These are phyloP conservation scores for Rapana venosa DNA, from an alignment of 2,888 invertebrate species.

Conservation along the genomic window DNA sequence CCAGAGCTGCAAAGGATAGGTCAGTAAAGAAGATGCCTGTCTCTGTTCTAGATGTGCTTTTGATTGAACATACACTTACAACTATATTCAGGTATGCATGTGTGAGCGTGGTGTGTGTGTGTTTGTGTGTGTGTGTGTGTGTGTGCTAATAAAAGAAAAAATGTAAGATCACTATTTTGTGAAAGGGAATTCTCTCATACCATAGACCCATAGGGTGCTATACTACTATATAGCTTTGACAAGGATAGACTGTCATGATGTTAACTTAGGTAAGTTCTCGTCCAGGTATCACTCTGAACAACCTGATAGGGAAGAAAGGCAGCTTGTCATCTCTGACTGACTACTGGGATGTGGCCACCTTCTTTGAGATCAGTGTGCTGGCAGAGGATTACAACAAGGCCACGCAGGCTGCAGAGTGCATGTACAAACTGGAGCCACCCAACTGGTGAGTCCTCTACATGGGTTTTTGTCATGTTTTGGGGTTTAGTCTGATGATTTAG, in stretches of 20 bases:
- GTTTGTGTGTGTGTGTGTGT: slow-evolving; percentile 6
- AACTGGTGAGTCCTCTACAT: slow-evolving; percentile 76
- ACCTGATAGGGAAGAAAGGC: slow-evolving; percentile 98
- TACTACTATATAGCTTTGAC: no score
- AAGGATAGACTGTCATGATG: no score
- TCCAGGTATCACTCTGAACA: slow-evolving; percentile 93
- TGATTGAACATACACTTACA: background rate
- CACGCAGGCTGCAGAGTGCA: slow-evolving; percentile 90
- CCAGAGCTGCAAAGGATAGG: slow-evolving; percentile 81
- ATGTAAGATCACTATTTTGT: no score
- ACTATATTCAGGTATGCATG: background rate
- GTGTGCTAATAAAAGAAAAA: no score
- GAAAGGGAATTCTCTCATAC: no score
- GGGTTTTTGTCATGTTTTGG: background rate
- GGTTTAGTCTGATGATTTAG: background rate
- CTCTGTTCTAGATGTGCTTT: background rate
- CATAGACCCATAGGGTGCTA: no score
- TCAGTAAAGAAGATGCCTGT: slow-evolving; percentile 80
- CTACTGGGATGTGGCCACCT: slow-evolving; percentile 99
- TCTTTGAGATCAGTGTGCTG: slow-evolving; percentile 97
- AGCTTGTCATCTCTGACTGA: slow-evolving; percentile 94
- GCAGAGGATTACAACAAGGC: slow-evolving; percentile 98
- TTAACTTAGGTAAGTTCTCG: no score
- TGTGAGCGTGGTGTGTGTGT: background rate
- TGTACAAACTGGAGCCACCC: slow-evolving; percentile 81